Percentiles rank a stretch among this genome's conserved stretches.
Conservation (phyloP, 2,113 vertebrate species). For the Rhabdomys dilectus region DNA sequence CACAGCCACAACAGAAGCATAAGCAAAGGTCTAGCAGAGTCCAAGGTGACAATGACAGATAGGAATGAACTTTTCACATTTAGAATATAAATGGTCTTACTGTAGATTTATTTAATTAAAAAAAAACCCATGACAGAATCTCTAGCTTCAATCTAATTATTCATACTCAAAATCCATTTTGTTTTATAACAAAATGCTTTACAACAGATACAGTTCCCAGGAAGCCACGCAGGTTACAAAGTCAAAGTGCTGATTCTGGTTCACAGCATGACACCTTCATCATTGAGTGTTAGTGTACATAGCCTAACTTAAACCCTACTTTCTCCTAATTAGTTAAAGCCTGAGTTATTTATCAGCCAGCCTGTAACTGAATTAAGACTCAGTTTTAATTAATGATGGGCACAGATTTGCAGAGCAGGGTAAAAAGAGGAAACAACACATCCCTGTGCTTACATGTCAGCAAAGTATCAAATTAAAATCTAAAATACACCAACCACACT, state of each 20-base stretch:
- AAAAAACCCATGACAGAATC: not conserved
- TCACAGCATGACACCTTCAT: too few species aligned
- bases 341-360: not conserved
- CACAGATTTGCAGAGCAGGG: not conserved
- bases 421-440: not conserved
- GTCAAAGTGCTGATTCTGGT: not conserved
- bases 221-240: not conserved
- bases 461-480: not conserved
- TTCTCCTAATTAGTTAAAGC: not conserved
- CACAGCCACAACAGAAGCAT: not conserved
- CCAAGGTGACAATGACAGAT: too few species aligned
- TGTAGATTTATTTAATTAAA: not conserved
- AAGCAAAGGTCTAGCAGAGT: not conserved
- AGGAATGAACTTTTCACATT: not conserved
- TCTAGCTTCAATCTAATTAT: not conserved
- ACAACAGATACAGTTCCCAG: not conserved
- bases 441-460: not conserved
- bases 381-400: not conserved
- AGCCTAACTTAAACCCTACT: not conserved
- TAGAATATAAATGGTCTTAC: not conserved
- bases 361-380: not conserved
- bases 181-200: not conserved
- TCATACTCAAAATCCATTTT: not conserved
- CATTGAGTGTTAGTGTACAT: rapidly evolving
- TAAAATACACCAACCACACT: not conserved